phyloP scores from a whole-genome alignment of 2,113 vertebrate genomes.

The Leucopsar rothschildi region DNA sequence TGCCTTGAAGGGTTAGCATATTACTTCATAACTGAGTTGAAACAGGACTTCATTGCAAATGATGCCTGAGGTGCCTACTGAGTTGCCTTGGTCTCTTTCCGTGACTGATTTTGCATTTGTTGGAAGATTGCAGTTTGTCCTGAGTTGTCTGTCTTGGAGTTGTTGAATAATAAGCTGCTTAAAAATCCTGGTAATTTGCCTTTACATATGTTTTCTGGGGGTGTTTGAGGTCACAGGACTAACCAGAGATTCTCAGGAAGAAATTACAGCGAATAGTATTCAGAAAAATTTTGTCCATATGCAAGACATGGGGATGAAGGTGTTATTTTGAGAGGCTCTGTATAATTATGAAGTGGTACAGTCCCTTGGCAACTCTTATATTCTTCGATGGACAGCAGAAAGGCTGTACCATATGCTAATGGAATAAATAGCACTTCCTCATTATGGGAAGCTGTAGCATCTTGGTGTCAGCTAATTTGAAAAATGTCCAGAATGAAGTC shows the following conservation, averaged over 20 bases:
- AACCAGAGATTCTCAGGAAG: not conserved
- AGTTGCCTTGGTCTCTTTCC: not conserved
- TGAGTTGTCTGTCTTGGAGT: not conserved
- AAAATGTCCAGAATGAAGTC: slow-evolving; percentile 1
- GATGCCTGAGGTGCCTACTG: not conserved
- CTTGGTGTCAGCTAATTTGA: not conserved
- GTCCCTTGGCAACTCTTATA: not conserved
- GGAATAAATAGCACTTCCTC: not conserved
- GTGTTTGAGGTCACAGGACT: not conserved
- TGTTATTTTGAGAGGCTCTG: not conserved
- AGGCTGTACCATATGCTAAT: not conserved
- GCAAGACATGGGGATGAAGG: not conserved
- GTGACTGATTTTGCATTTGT: not conserved
- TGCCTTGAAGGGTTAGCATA: not conserved
- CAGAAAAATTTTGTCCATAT: not conserved
- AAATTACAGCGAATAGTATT: not conserved
- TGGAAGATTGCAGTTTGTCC: not conserved
- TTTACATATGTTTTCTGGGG: not conserved
- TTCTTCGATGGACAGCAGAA: not conserved
- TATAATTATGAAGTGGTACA: not conserved
- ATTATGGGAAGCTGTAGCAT: not conserved
- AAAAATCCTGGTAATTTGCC: not conserved
- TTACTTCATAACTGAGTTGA: not conserved
- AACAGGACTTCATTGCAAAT: not conserved
- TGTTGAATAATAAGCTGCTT: not conserved